Conservation (phyloP, 2,888 invertebrate genomes). For the Caenorhabditis sp. region DNA sequence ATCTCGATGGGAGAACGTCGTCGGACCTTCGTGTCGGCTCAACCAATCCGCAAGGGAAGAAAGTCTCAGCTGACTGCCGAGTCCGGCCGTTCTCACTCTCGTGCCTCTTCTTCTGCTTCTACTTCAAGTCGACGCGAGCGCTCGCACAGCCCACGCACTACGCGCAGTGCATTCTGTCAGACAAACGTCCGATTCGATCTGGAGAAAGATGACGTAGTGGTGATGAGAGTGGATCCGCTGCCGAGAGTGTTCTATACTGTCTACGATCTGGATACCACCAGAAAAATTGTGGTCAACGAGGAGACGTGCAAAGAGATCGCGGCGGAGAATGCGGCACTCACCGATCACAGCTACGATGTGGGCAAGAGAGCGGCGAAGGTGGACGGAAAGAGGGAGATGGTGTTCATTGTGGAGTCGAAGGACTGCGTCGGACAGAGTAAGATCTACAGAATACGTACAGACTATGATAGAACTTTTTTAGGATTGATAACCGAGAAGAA, state of each 20-base stretch:
- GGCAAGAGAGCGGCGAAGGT: constrained; percentile 8
- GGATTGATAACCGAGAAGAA: constrained; percentile 18
- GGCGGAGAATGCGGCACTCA: constrained; percentile 5
- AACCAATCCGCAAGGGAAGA: not conserved
- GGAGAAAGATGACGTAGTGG: constrained; percentile 51
- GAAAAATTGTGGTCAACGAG: not conserved
- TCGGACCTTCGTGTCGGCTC: not conserved
- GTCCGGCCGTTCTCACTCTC: constrained; percentile 1
- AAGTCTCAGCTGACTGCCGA: constrained; percentile 1
- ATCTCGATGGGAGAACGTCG: constrained; percentile 6
- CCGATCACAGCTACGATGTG: not conserved
- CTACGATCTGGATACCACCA: not conserved
- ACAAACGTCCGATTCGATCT: constrained; percentile 21
- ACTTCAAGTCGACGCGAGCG: constrained; percentile 9
- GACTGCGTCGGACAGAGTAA: constrained; percentile 5
- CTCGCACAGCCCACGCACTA: not conserved
- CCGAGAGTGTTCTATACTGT: not conserved
- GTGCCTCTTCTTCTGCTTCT: constrained; percentile 22
- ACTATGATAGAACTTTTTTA: constrained; percentile 14
- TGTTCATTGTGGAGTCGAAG: constrained; percentile 23
- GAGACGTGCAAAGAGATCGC: constrained; percentile 40
- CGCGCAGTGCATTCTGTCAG: not conserved
- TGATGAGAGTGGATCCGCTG: not conserved
- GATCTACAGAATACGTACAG: not conserved
- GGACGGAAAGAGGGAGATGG: constrained; percentile 13